These are phyloP conservation scores for Leptinotarsa defecta DNA, from an alignment of 1,140 invertebrate species.

Conservation along the genomic window DNA sequence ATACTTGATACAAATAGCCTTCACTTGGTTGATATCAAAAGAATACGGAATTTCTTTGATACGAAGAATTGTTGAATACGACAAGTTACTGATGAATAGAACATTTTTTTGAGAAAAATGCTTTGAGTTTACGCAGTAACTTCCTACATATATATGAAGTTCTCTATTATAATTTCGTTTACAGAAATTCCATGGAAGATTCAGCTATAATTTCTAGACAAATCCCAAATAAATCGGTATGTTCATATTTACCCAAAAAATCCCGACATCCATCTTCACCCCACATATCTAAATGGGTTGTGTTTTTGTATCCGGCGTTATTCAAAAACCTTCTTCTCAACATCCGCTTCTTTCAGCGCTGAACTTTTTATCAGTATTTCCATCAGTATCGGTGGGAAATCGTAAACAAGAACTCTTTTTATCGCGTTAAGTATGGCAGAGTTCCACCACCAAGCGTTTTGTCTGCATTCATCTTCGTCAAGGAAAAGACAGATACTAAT, in stretches of 20 bases:
- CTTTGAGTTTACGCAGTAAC: no score
- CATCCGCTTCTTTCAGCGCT: not conserved
- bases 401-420: slow-evolving; percentile 18
- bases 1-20: no score
- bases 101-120: no score
- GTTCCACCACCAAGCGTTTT: slow-evolving; percentile 4
- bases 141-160: no score
- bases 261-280: not conserved
- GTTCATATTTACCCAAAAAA: not conserved
- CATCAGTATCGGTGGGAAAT: slow-evolving; percentile 11
- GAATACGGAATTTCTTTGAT: no score
- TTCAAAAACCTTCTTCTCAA: not conserved
- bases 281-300: not conserved
- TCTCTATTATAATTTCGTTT: no score
- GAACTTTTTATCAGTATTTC: slow-evolving; percentile 7
- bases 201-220: no score
- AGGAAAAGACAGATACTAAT: slow-evolving; percentile 23
- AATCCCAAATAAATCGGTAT: no score
- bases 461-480: slow-evolving; percentile 25
- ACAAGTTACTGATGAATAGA: no score
- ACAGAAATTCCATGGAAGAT: no score
- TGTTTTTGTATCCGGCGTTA: not conserved
- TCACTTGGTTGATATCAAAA: no score
- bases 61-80: no score
- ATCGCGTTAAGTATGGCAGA: slow-evolving; percentile 10